A percentile compares a stretch with the other conserved stretches of the same genome.
Evolutionary conservation across 2,113 vertebrate species (phyloP).

Genomic region (Heteronetta atricapilla): DNA sequence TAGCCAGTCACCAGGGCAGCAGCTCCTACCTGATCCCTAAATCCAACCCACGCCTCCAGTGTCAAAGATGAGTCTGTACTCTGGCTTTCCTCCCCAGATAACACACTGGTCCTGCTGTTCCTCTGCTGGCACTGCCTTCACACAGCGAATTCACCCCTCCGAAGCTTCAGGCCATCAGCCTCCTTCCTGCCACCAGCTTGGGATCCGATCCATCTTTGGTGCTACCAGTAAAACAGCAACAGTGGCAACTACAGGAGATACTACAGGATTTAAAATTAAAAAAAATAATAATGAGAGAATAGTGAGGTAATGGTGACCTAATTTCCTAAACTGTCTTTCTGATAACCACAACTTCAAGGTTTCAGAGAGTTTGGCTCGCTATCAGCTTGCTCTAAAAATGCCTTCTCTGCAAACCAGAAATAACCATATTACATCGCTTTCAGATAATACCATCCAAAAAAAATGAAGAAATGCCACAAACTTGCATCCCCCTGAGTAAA

Average conservation of each 20-base stretch:
- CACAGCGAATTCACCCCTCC: constrained; percentile 3
- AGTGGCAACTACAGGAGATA: not conserved
- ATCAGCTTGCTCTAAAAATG: constrained; percentile 55
- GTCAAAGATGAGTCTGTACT: not conserved
- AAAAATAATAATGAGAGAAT: not conserved
- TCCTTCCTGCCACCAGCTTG: not conserved
- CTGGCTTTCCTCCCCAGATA: not conserved
- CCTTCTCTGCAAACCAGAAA: constrained; percentile 62
- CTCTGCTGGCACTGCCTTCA: constrained; percentile 18
- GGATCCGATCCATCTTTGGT: not conserved
- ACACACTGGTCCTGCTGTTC: not conserved
- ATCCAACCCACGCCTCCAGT: not conserved
- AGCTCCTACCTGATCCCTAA: not conserved
- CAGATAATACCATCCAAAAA: constrained; percentile 1
- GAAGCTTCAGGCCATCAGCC: not conserved
- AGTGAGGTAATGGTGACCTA: constrained; percentile 69
- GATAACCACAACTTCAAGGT: constrained; percentile 63
- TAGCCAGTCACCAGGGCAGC: not conserved
- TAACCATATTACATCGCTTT: not conserved
- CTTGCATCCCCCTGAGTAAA: not conserved
- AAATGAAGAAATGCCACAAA: not conserved
- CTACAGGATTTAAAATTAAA: not conserved
- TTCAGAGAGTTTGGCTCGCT: constrained; percentile 55
- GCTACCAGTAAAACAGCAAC: not conserved
- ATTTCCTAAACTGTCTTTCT: constrained; percentile 64